Evolutionary conservation across 2,888 invertebrate species (phyloP), one percentile per base, ranked within the genome.

Genomic region (Ochropleura plecta): DNA sequence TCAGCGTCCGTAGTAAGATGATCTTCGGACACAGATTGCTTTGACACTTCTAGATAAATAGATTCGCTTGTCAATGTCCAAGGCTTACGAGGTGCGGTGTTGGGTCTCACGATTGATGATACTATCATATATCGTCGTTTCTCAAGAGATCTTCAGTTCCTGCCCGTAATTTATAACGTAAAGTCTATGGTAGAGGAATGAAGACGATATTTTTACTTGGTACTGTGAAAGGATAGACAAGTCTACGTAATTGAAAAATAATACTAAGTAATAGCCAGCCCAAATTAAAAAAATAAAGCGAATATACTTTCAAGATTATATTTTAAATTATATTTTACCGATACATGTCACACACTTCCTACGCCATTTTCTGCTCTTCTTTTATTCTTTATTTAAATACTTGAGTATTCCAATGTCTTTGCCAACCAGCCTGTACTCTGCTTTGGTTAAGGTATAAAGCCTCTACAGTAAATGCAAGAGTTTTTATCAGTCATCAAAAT

Each of bases 91-190:
- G 49, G 49, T 51, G 57, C 8, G 68, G 55, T 69, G 68, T 78
- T 66, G 57, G 18, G 40, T 78, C 44, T 12, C 62, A 69, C 16
- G 69, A 81, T 70, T 69, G n/a, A 73, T 82, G 73, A 46, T 42
- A 59, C 55, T 65, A 57, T 69, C 68, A 42, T 60, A 44, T 73
- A 59, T 59, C 73, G 42, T 2, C 12, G 65, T n/a, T 53, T 48
- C 55, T 53, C 5, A 16, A 12, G 62, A 62, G 48, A 44, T 57
- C 44, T 60, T 63, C 18, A 49, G 51, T 63, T 69, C 14, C 40
- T 44, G 40, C 3, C 10, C 51, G 18, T 44, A 40, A 51, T 69
- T 51, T 76, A 77, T 68, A 6, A 57, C 2, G 40, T 53, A 42
- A 3, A 66, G 14, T 66, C 9, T 12, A 62, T 14, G 12, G 46